A percentile compares a stretch with the other conserved stretches of the same genome.
phyloP scores from a whole-genome alignment of 23 tunicate species.

The Trididemnum clinides region DNA sequence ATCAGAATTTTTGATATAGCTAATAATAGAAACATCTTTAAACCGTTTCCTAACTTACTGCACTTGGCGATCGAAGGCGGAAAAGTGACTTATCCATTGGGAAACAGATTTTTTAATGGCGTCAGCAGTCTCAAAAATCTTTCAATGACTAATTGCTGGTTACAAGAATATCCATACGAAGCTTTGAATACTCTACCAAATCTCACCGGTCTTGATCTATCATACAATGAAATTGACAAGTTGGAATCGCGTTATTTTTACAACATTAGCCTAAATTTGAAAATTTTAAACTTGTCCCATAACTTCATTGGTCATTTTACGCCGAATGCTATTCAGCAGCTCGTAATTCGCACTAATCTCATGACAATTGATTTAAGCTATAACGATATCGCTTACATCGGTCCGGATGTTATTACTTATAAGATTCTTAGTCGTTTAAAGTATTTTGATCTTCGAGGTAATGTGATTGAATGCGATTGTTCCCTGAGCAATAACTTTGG shows the following conservation, averaged over 20 bases:
- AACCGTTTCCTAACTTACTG: background rate
- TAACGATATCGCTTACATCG: background rate
- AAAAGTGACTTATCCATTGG: background rate
- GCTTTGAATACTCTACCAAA: background rate
- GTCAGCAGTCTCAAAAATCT: background rate
- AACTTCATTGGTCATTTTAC: background rate
- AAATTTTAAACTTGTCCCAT: background rate
- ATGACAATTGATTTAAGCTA: background rate
- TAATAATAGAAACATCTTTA: background rate
- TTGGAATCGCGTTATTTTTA: background rate
- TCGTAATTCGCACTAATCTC: background rate
- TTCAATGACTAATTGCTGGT: background rate
- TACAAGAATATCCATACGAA: background rate
- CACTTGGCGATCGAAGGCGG: background rate
- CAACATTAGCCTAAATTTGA: background rate
- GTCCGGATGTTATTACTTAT: background rate
- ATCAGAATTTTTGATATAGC: background rate
- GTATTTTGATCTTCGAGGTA: conserved; percentile 27
- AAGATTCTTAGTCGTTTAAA: background rate
- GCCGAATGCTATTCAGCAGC: background rate
- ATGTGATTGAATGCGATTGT: conserved; percentile 9
- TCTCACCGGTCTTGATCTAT: background rate
- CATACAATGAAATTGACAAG: background rate
- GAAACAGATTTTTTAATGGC: background rate
- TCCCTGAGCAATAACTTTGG: background rate